Evolutionary conservation across 2,797 vertebrate species (phyloP), one percentile per base, ranked within the genome.

Genomic region (Aulostomus chinensis): DNA sequence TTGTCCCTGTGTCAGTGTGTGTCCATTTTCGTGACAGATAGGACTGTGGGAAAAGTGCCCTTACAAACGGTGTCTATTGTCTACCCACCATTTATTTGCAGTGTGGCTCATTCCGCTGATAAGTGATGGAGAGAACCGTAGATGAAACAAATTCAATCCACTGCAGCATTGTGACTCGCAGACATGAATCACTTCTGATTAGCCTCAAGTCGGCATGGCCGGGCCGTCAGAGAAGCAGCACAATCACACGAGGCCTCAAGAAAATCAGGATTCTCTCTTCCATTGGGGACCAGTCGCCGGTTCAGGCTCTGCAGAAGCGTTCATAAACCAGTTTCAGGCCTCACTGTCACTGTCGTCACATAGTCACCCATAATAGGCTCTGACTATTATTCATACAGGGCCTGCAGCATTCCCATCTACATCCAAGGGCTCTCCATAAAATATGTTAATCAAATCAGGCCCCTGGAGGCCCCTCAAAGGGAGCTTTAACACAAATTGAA

Each of bases 361-460:
- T 75, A 58, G 70, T 64, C 63, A 68, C 47, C 64, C 52, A 80
- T 83, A 84, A 90, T 87, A 66, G 59, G 46, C 69, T 67, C 58
- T 80, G 85, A 86, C 86, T 85, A 87, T 90, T 88, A 92, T 90
- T 89, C 83, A 88, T 83, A 80, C 67, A 41, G 57, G 39, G 49
- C 69, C 46, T 28, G 54, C 58, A 84, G 78, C 68, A 50, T 60
- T 84, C 48, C 55, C 52, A 53, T 52, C 65, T 71, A 70, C 63
- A 80, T 84, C 70, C 77, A 83, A 78, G 68, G 60, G 39, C 37
- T 78, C 41, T 51, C 78, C 73, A 77, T 86, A 86, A 89, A 89
- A 89, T 88, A 89, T 90, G 86, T 81, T 88, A 89, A 89, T 89
- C 68, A 81, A 87, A 84, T 78, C 82, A 53, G 81, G 84, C 73